Percentiles rank a stretch among this genome's conserved stretches.
Conservation (phyloP, 2,113 vertebrate species). For the Rhinichthys klamathensis region DNA sequence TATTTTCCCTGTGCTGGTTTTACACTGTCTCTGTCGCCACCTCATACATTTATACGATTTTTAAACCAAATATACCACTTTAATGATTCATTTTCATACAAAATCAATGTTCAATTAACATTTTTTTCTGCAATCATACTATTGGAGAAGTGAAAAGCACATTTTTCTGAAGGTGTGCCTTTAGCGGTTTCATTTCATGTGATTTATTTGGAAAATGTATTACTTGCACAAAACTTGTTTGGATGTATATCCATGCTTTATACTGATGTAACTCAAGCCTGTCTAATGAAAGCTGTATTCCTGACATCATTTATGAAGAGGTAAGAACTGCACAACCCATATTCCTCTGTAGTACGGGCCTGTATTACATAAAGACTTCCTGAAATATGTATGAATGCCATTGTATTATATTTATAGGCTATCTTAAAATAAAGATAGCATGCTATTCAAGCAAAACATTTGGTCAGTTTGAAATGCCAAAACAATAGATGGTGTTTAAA, state of each 20-base stretch:
- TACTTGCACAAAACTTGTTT: not conserved
- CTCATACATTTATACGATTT: too few species aligned
- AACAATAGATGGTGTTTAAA: not conserved
- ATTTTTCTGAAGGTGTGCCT: too few species aligned
- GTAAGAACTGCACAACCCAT: not conserved
- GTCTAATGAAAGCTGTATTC: not conserved
- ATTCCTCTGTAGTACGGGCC: not conserved
- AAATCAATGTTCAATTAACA: too few species aligned
- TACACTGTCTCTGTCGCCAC: too few species aligned
- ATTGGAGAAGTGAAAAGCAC: too few species aligned
- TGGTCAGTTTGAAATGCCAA: not conserved
- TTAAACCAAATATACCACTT: too few species aligned
- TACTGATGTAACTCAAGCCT: not conserved
- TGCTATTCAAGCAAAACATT: not conserved
- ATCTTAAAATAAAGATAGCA: not conserved
- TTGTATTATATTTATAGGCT: too few species aligned
- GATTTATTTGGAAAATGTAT: not conserved
- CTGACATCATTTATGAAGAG: constrained; percentile 1
- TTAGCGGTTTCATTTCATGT: not conserved
- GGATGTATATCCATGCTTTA: not conserved
- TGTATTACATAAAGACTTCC: not conserved
- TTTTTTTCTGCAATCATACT: too few species aligned
- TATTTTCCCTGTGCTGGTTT: too few species aligned
- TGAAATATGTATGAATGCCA: not conserved
- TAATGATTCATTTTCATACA: too few species aligned